Evolutionary conservation across 2,113 vertebrate species (phyloP), one percentile per base, ranked within the genome.

Genomic region (Paratilapia polleni): DNA sequence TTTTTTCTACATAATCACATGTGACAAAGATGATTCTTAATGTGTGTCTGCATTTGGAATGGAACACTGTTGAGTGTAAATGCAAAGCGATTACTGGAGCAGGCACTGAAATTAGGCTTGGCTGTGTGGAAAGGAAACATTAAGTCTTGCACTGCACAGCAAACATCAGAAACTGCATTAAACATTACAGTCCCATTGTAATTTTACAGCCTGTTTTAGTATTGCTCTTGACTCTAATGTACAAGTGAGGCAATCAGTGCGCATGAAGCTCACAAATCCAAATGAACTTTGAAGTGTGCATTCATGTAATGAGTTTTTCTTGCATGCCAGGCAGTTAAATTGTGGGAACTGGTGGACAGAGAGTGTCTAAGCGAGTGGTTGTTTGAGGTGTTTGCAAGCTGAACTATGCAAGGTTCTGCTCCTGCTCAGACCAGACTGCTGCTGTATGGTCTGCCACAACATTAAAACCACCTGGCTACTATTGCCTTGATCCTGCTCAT

Each of bases 171-270:
- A 89, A 94, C 91, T 85, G 83, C 86, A 94, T 93, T 91, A 93
- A 94, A 93, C 83, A 91, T 93, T 92, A 92, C 34, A 80, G 89
- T 88, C 82, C 86, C 86, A 87, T 89, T 93, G 86, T 86, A 80
- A 90, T 92, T 94, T 95, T 95, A 95, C 86, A 85, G 93, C 89
- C 92, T 94, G 92, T 93, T 95, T 93, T 89, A 93, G 92, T 91
- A 85, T 94, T 90, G 85, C 92, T 93, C 89, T 78, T 91, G 89
- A 93, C 94, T 92, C 87, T 91, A 92, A 94, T 92, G 89, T 92
- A 88, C 66, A 80, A 93, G 93, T 93, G 92, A 95, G 82, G 89
- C 93, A 93, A 93, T 93, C 87, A 81, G 88, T 63, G 81, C 3
- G 47, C 41, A 47, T 86, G 81, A 88, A 80, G 85, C 88, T 80